Base-by-base conservation (phyloP, 2,888 invertebrate species). In the Caenorhabditis virilis region DNA sequence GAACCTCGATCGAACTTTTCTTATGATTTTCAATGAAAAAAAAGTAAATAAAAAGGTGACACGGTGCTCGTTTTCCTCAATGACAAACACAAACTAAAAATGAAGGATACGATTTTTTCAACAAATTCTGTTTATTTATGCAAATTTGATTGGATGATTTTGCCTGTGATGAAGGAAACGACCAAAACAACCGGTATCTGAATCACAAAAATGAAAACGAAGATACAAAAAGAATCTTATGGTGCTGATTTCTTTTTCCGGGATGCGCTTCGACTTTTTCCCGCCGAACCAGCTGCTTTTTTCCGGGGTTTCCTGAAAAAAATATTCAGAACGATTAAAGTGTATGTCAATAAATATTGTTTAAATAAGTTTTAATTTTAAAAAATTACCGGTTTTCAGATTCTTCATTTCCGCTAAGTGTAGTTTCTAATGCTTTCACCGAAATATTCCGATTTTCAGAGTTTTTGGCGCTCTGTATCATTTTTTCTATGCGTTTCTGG, bases 401-500 rank as follows among this genome's bases (percentile, higher is more conserved):
- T 46, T 63, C 58, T 26, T 59, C 59, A 16, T 35, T 42, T 27
- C 59, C 64, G 13, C 41, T 23, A 1, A 73, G 43, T 15, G 62
- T 66, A 23, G 54, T 68, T 39, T 70, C 65, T n/a, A 74, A 25
- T 11, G 69, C 70, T 33, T 64, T 66, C 20, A 74, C 61, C 2
- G 74, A 69, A 7, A 74, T 54, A 38, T 47, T 56, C 18, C 65
- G 70, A 41, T 63, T 62, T 22, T 72, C 66, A n/a, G 62, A 53
- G 5, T 50, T 49, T 48, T 61, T 64, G 6, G 69, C 74, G 7
- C 54, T 49, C 13, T 60, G 52, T 9, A 74, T 50, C 51, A 74
- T 51, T 35, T 60, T 53, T 36, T 70, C 63, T 22, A 74, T 58
- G 7, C 65, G 47, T 25, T 62, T 48, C 84, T 68, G 52, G 13